These are phyloP conservation scores for Catharus ustulatus DNA, from an alignment of 2,797 vertebrate species.

Conservation along the genomic window DNA sequence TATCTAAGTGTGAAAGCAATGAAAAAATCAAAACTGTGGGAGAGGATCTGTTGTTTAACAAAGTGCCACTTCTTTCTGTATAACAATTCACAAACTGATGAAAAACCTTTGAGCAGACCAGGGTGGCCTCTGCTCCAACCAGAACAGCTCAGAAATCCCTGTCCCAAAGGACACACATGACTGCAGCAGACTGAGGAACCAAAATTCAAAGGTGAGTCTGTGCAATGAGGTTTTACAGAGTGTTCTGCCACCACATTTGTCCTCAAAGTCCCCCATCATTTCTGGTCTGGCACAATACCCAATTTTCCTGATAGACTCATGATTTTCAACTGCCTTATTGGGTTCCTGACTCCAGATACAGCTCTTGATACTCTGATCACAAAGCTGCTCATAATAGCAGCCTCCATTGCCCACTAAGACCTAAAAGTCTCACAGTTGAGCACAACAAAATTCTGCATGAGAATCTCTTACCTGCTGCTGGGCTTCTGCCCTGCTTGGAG, in stretches of 20 bases:
- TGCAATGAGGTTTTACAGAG: not conserved
- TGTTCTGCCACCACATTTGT: not conserved
- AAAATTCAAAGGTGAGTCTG: not conserved
- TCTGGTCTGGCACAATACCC: not conserved
- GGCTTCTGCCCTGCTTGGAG: not conserved
- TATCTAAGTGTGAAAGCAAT: not conserved
- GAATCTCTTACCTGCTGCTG: not conserved
- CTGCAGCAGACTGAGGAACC: not conserved
- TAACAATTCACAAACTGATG: not conserved
- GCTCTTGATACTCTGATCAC: not conserved
- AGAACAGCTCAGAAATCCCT: not conserved
- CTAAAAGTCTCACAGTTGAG: not conserved
- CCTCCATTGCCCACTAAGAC: not conserved
- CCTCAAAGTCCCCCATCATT: not conserved
- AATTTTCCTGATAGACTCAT: rapidly evolving
- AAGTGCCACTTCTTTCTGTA: not conserved
- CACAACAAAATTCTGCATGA: not conserved
- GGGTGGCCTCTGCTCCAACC: not conserved
- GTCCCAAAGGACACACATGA: not conserved
- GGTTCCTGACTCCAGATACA: not conserved
- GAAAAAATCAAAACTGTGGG: not conserved
- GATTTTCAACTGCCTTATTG: not conserved
- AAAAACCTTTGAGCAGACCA: not conserved
- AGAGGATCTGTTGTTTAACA: not conserved
- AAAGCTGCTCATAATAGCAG: not conserved